Evolutionary conservation across 2,113 vertebrate genomes (phyloP), one percentile per base, ranked within the genome.

Genomic region (Kryptolebias marmoratus): DNA sequence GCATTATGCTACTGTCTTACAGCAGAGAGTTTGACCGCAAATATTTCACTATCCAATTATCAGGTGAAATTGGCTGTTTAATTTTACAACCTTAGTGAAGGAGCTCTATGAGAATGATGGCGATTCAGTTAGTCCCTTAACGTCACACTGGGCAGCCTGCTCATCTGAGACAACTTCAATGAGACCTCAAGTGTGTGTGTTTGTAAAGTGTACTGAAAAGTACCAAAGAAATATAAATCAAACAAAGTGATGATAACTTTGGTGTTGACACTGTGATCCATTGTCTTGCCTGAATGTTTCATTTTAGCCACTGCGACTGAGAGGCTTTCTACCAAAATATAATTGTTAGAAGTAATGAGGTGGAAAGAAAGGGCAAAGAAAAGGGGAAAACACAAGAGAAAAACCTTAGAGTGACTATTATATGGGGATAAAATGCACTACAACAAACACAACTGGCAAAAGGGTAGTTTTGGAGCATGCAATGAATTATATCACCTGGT

Each of bases 261-360:
- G 91, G 75, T 68, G 64, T 83, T 87, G 87, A 90, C 87, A 87
- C 77, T 48, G 83, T 73, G 81, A 91, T 89, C 80, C 87, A 87
- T 91, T 73, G 81, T 85, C 80, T 83, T 71, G 69, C 80, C 67
- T 78, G 79, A 78, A 80, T 87, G 77, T 83, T 88, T 87, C 84
- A 84, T 85, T 90, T 84, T 71, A 85, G 85, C 76, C 83, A 87
- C 86, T 80, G 80, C 64, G 50, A 85, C 81, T 82, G 75, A 85
- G 71, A 82, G 75, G 81, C 75, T 87, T 82, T 89, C 84, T 79
- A 87, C 78, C 64, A 68, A 66, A 79, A 84, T 88, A 87, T 90
- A 91, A 90, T 90, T 90, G 90, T 91, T 82, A 73, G 80, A 74
- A 86, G 87, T 90, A 91, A 91, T 91, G 88, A 90, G 89, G 81